Conservation (phyloP, 2,888 invertebrate genomes). For the Leptinotarsa tumamoca region DNA sequence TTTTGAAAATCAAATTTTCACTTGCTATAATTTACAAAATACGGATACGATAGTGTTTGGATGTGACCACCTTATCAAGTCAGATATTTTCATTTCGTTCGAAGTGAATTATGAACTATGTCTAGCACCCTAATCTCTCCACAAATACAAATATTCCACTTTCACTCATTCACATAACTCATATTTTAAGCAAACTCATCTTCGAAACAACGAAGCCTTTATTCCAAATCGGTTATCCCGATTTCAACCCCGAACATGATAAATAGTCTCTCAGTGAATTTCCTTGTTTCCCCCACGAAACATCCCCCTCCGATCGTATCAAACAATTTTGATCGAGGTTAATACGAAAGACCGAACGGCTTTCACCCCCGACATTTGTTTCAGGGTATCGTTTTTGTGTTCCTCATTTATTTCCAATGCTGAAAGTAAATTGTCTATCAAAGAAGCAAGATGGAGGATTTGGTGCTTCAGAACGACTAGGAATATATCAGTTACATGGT, state of each 20-base stretch:
- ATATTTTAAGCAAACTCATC: not conserved
- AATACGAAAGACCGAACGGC: conserved; percentile 11
- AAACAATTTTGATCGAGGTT: conserved; percentile 18
- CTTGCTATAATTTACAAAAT: too few relatives aligned
- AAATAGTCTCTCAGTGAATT: conserved; percentile 4
- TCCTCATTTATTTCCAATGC: conserved; percentile 36
- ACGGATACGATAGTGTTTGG: too few relatives aligned
- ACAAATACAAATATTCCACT: too few relatives aligned
- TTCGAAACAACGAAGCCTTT: not conserved
- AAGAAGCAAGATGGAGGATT: conserved; percentile 38
- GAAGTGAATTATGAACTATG: too few relatives aligned
- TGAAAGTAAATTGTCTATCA: conserved; percentile 44
- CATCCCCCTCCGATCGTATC: not conserved
- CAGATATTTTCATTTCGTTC: too few relatives aligned
- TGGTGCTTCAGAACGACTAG: conserved; percentile 40
- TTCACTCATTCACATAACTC: too few relatives aligned
- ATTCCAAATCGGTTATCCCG: not conserved
- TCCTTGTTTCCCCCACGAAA: conserved; percentile 3
- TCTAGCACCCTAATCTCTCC: too few relatives aligned
- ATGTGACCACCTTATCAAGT: too few relatives aligned
- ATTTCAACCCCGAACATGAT: conserved; percentile 11
- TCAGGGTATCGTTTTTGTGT: conserved; percentile 15
- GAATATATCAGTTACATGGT: conserved; percentile 36
- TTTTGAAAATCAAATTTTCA: too few relatives aligned
- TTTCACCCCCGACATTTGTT: conserved; percentile 15